A percentile compares a stretch with the other conserved stretches of the same genome.
These are phyloP conservation scores for Sphaerophoria rueppellii DNA, from an alignment of 2,888 invertebrate genomes.

Conservation along the genomic window DNA sequence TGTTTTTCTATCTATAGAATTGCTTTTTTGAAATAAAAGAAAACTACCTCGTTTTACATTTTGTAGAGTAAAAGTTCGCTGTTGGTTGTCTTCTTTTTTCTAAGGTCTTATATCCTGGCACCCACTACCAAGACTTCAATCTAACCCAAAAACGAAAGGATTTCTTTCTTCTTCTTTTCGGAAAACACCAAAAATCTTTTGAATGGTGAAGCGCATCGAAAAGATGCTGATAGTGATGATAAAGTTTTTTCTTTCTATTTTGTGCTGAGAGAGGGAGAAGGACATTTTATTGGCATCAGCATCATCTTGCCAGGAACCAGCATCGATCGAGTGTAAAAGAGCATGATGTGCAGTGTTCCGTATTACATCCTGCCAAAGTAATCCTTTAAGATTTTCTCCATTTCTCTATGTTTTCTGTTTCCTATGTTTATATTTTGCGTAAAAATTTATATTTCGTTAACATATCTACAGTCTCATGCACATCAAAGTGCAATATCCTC, in stretches of 20 bases:
- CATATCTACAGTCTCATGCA: slow-evolving; percentile 21
- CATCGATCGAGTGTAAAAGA: slow-evolving; percentile 47
- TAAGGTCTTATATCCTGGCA: slow-evolving; percentile 29
- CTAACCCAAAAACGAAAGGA: slow-evolving; percentile 13
- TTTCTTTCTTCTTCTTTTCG: slow-evolving; percentile 26
- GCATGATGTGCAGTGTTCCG: slow-evolving; percentile 39
- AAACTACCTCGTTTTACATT: no score
- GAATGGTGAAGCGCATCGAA: background rate
- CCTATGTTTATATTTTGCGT: slow-evolving; percentile 32
- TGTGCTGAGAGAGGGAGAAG: slow-evolving; percentile 6
- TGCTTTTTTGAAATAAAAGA: no score
- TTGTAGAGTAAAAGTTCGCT: no score
- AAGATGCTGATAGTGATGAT: background rate
- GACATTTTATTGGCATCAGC: slow-evolving; percentile 66
- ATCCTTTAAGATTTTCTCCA: background rate
- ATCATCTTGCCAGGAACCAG: slow-evolving; percentile 36
- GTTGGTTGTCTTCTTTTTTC: background rate
- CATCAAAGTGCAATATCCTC: slow-evolving; percentile 24
- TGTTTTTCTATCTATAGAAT: background rate
- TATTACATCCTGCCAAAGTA: background rate
- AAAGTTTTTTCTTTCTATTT: background rate
- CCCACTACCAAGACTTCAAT: no score
- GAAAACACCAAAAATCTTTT: slow-evolving; percentile 22
- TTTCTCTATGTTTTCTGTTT: background rate
- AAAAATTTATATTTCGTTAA: slow-evolving; percentile 52